A percentile compares a stretch with the other conserved stretches of the same genome.
Conservation (phyloP, 2,113 vertebrate genomes). For the Psittacula cyanocephala region DNA sequence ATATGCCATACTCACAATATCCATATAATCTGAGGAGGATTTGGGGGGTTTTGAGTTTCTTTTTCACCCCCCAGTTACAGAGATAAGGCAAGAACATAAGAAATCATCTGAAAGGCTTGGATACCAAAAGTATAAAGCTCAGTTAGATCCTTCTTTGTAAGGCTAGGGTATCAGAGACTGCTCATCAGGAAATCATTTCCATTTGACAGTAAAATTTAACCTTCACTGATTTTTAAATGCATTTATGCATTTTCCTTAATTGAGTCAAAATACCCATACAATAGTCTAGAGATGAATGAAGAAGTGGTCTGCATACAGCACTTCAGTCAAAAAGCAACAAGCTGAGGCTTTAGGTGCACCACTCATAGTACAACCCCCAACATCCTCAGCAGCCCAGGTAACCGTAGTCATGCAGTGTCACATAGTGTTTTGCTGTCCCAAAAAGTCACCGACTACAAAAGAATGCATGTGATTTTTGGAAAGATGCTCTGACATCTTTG, state of each 20-base stretch:
- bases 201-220: neutral
- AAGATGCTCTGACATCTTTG: neutral
- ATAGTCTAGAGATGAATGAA: neutral
- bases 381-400: neutral
- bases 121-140: neutral
- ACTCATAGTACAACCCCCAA: neutral
- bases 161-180: neutral
- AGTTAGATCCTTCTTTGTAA: neutral
- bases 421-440: accelerated
- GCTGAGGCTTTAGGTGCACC: neutral
- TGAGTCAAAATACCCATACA: neutral
- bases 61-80: neutral
- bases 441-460: neutral
- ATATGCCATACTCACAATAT: neutral
- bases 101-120: neutral
- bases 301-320: neutral
- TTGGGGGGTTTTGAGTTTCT: accelerated
- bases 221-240: neutral
- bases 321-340: neutral
- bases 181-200: neutral
- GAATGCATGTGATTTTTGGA: accelerated
- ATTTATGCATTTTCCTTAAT: neutral
- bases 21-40: neutral
- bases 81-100: neutral
- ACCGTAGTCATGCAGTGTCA: accelerated